These are phyloP conservation scores for Semicossyphus pulcher DNA, from an alignment of 2,113 vertebrate genomes.

Conservation along the genomic window DNA sequence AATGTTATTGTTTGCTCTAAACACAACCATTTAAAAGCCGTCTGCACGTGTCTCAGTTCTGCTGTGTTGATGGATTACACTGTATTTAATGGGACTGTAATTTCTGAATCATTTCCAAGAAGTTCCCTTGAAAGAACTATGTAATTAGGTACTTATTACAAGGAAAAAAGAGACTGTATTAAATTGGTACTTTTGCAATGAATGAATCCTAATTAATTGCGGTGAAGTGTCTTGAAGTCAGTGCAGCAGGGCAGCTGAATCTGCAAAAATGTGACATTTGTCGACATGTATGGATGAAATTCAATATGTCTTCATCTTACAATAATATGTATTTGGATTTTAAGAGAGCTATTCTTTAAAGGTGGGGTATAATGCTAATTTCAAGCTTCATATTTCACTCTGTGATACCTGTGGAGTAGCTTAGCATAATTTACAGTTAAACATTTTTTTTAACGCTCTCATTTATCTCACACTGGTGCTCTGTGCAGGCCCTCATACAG, in stretches of 20 bases:
- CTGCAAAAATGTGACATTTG: background rate
- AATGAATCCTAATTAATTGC: slow-evolving; percentile 11
- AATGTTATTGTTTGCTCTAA: slow-evolving; percentile 13
- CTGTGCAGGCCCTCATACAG: too few relatives aligned
- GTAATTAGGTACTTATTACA: slow-evolving; percentile 11
- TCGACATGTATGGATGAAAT: background rate
- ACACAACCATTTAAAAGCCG: background rate
- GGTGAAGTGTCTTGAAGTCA: slow-evolving; percentile 2
- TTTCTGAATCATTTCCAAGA: slow-evolving; percentile 28
- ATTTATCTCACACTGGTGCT: too few relatives aligned
- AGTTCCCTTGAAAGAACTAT: background rate
- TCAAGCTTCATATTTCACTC: too few relatives aligned
- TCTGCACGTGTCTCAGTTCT: background rate
- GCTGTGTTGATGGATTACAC: background rate
- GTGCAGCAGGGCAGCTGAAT: background rate
- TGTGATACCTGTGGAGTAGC: too few relatives aligned
- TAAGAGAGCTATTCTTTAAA: too few relatives aligned
- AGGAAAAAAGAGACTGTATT: slow-evolving; percentile 7
- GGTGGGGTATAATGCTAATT: too few relatives aligned
- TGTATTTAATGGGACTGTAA: slow-evolving; percentile 16
- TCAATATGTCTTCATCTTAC: too few relatives aligned
- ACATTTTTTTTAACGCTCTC: too few relatives aligned
- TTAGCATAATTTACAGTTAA: too few relatives aligned
- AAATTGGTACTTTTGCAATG: background rate
- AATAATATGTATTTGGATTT: too few relatives aligned